phyloP scores from a whole-genome alignment of 2,888 invertebrate genomes.

The Rhopalosiphum nymphaeae region DNA sequence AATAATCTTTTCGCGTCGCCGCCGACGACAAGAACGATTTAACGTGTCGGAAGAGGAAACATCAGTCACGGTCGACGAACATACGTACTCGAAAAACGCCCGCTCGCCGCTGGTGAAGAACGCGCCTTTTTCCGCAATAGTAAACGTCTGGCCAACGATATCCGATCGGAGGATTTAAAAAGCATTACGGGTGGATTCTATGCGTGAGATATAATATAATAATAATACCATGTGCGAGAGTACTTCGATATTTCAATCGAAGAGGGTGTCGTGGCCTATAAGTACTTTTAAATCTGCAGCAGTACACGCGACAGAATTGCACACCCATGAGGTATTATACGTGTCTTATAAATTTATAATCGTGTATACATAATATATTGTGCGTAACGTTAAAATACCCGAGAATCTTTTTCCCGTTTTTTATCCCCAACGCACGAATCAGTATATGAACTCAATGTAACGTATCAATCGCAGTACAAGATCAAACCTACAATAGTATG shows the following conservation, averaged over 20 bases:
- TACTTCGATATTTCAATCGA: background rate
- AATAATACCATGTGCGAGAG: background rate
- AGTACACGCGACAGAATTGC: background rate
- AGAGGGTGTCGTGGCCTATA: background rate
- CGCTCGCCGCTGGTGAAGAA: background rate
- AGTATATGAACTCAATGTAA: background rate
- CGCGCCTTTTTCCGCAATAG: background rate
- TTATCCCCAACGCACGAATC: background rate
- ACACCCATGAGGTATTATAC: background rate
- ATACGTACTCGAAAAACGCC: background rate
- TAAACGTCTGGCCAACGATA: background rate
- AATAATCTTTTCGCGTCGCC: background rate
- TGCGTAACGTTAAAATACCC: background rate
- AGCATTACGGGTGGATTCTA: background rate
- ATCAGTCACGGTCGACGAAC: constrained; percentile 40
- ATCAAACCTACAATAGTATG: background rate
- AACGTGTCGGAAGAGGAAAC: background rate
- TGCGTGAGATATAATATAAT: background rate
- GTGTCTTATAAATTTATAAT: background rate
- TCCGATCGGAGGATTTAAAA: background rate
- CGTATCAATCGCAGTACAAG: background rate
- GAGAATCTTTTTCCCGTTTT: background rate
- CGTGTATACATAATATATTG: background rate
- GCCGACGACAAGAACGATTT: background rate
- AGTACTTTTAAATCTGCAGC: background rate